Percentiles rank a stretch among this genome's conserved stretches.
Evolutionary conservation across 35 echinoderm and acorn worm species (phyloP).

Genomic region (Chiridota heheva): DNA sequence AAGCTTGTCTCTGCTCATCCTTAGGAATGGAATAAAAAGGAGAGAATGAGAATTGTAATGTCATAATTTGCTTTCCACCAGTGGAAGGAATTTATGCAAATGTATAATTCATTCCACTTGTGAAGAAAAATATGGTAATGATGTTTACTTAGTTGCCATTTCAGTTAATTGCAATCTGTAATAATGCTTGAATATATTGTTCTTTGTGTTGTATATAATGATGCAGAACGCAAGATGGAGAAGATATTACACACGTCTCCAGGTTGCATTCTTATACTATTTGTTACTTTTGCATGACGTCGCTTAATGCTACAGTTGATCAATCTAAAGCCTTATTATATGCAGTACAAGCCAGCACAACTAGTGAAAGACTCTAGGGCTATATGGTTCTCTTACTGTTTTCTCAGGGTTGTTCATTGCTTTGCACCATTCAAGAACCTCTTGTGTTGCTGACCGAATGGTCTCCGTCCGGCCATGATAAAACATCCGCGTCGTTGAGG

Average conservation of each 20-base stretch:
- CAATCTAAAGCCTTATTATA: not conserved
- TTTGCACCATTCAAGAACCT: constrained; percentile 69
- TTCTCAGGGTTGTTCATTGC: constrained; percentile 53
- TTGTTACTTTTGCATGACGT: not conserved
- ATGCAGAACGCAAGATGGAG: not conserved
- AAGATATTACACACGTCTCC: not conserved
- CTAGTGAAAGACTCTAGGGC: not conserved
- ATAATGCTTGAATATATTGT: not conserved
- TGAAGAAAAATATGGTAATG: not conserved
- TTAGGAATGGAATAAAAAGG: constrained; percentile 1
- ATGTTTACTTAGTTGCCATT: not conserved
- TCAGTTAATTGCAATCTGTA: not conserved
- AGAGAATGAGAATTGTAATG: not conserved
- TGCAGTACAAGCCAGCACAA: not conserved
- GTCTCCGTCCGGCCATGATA: constrained; percentile 75
- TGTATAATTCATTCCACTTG: not conserved
- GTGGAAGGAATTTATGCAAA: not conserved
- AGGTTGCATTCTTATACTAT: not conserved
- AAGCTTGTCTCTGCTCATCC: constrained; percentile 26
- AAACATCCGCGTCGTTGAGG: constrained; percentile 64
- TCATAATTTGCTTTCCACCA: not conserved
- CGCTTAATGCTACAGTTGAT: not conserved
- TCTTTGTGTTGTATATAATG: not conserved
- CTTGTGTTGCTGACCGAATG: constrained; percentile 34
- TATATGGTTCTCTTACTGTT: constrained; percentile 43